Percentiles rank a stretch among this genome's conserved stretches.
Conservation (phyloP, 2,113 vertebrate genomes). For the Pholis gunnellus region DNA sequence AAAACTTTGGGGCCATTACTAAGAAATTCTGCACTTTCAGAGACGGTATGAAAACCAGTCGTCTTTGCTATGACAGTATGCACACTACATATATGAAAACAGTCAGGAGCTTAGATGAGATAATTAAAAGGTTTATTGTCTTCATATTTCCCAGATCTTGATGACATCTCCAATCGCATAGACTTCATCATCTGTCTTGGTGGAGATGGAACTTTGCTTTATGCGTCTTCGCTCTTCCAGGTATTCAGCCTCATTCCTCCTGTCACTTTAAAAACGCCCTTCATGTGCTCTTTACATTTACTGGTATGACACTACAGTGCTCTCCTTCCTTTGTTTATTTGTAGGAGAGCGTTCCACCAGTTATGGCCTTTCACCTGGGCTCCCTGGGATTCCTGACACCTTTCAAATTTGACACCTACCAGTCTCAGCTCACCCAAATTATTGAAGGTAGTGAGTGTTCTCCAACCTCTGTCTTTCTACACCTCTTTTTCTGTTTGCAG, state of each 20-base stretch:
- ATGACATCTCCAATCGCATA: conserved; percentile 86
- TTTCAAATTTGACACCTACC: conserved; percentile 86
- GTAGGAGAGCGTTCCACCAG: conserved; percentile 86
- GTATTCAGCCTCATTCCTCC: conserved; percentile 44
- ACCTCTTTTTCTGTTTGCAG: not conserved
- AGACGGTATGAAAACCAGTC: conserved; percentile 84
- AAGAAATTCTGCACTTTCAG: conserved; percentile 97
- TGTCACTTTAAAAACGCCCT: not conserved
- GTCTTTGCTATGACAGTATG: not conserved
- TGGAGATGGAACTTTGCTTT: conserved; percentile 87
- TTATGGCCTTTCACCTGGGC: conserved; percentile 88
- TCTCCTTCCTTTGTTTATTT: not conserved
- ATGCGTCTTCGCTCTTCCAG: conserved; percentile 89
- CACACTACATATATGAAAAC: not conserved
- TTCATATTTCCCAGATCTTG: conserved; percentile 83
- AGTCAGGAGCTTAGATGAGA: not conserved
- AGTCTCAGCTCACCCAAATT: conserved; percentile 85
- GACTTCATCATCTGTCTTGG: conserved; percentile 89
- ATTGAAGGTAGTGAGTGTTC: conserved; percentile 82
- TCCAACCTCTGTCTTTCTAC: not conserved
- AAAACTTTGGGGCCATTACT: conserved; percentile 90
- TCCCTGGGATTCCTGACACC: conserved; percentile 87
- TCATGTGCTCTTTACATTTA: not conserved
- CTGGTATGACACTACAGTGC: accelerated
- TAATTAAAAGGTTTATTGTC: not conserved